Base-by-base conservation (phyloP, 2,888 invertebrate species). In the Chrysina gloriosa region DNA sequence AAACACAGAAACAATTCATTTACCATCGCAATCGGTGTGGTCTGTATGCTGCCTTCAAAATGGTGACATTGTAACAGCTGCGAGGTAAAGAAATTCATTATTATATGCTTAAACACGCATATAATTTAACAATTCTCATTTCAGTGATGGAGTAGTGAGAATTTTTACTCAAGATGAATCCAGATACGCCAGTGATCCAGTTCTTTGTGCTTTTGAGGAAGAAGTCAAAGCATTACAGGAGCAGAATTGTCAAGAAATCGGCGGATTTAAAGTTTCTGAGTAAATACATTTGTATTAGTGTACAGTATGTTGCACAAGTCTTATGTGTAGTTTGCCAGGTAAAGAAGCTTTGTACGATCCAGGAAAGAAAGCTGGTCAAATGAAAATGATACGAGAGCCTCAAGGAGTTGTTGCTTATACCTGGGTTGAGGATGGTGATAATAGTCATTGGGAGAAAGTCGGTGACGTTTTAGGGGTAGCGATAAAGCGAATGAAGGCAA, bases 1-100 rank as follows among this genome's bases (percentile, higher is more conserved):
- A 73, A 86, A 89, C 71, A 84, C 86, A 1, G 88, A 93, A 73
- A 90, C 90, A 3, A 86, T 97, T 21, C 81, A 86, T 1, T 85
- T 95, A 61, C 98, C 98, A 0, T 90, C 93, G 0, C 91, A 94
- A 71, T 96, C 96, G 0, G 90, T 97, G 0, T 99, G 99, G 99
- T 85, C 89, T 16, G 92, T 96, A 1, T 86, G 90, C 9, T 89
- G 91, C 64, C 84, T 98, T 19, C 84, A 87, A 3, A 97, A 97
- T 83, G 94, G 93, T 0, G 98, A 98, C 82, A 89, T 99, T 76
- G 95, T 93, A 11, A 90, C 94, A 36, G 98, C 96, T 25, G 78
- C 82, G n/a, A 81, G 80, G 81, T 80, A 74, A 63, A 21, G 25
- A 52, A n/a, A 23, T 9, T 27, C 11, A 27, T 25, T 42, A 16